These are phyloP conservation scores for Sardina pilchardus DNA, from an alignment of 2,113 vertebrate genomes.

Conservation along the genomic window DNA sequence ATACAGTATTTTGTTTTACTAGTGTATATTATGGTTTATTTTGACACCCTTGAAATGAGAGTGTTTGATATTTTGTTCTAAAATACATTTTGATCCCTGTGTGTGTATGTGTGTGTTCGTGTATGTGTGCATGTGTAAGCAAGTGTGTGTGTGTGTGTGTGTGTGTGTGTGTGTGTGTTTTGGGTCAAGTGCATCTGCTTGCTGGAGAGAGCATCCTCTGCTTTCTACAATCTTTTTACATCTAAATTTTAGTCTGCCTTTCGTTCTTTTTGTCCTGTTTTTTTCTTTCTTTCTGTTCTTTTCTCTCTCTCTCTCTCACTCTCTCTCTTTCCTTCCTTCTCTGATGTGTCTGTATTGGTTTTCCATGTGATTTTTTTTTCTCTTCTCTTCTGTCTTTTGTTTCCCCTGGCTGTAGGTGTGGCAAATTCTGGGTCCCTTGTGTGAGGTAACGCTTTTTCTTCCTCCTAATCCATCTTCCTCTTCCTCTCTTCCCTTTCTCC, in stretches of 20 bases:
- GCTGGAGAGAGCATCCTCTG: not conserved
- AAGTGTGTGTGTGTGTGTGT: not conserved
- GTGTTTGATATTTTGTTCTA: too few relatives aligned
- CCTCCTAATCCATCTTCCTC: not conserved
- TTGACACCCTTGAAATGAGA: too few relatives aligned
- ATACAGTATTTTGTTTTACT: too few relatives aligned
- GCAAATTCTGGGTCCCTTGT: slow-evolving; percentile 86
- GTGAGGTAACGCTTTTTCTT: slow-evolving; percentile 80
- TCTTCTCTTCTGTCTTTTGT: slow-evolving; percentile 45
- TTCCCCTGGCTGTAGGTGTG: slow-evolving; percentile 80
- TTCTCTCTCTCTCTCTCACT: slow-evolving; percentile 13
- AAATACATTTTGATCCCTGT: too few relatives aligned
- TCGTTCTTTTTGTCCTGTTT: slow-evolving; percentile 29
- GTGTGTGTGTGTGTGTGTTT: slow-evolving; percentile 37
- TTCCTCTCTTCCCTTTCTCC: not conserved
- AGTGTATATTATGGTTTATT: too few relatives aligned
- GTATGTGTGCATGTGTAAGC: too few relatives aligned
- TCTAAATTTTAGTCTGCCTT: not conserved
- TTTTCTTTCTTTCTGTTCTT: not conserved
- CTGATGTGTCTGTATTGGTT: slow-evolving; percentile 23
- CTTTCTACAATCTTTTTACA: not conserved
- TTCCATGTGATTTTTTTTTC: slow-evolving; percentile 31
- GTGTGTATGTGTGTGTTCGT: slow-evolving; percentile 19
- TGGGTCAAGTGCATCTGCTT: not conserved
- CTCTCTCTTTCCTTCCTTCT: slow-evolving; percentile 11